These are phyloP conservation scores for Corythaeola cristata DNA, from an alignment of 2,113 vertebrate genomes.

Conservation along the genomic window DNA sequence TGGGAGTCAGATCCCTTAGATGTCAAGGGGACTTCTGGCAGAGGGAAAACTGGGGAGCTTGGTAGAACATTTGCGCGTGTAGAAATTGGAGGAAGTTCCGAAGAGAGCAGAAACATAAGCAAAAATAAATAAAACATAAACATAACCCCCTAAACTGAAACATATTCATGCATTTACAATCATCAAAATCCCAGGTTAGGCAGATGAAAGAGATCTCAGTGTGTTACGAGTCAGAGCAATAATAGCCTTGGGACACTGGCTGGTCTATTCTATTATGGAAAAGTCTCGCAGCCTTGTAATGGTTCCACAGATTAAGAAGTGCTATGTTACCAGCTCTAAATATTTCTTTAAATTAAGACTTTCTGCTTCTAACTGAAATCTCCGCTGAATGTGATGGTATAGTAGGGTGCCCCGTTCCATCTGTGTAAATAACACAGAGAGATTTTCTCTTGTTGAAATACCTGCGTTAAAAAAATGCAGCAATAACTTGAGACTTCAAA, in stretches of 20 bases:
- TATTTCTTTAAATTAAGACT: slow-evolving; percentile 79
- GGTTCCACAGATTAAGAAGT: slow-evolving; percentile 71
- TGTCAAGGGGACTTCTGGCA: not conserved
- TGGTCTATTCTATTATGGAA: slow-evolving; percentile 69
- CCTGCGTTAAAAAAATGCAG: slow-evolving; percentile 67
- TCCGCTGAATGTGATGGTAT: slow-evolving; percentile 51
- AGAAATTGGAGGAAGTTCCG: slow-evolving; percentile 36
- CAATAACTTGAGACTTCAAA: slow-evolving; percentile 84
- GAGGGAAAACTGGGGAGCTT: not conserved
- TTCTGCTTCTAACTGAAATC: slow-evolving; percentile 68
- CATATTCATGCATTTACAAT: slow-evolving; percentile 73
- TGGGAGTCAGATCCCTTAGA: not conserved
- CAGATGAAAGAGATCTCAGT: slow-evolving; percentile 77
- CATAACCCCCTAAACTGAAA: slow-evolving; percentile 64
- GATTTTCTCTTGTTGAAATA: slow-evolving; percentile 75
- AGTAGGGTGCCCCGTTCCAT: slow-evolving; percentile 67
- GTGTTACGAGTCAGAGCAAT: slow-evolving; percentile 70
- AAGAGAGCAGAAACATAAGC: slow-evolving; percentile 37
- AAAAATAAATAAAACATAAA: slow-evolving; percentile 72
- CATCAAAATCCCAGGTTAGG: slow-evolving; percentile 71
- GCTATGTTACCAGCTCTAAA: slow-evolving; percentile 61
- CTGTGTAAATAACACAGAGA: slow-evolving; percentile 72
- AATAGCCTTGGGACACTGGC: slow-evolving; percentile 72
- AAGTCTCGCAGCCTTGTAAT: slow-evolving; percentile 69
- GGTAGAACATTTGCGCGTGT: not conserved